A percentile compares a stretch with the other conserved stretches of the same genome.
These are phyloP conservation scores for Gymnosoma rotundatum DNA, from an alignment of 2,888 invertebrate genomes.

Conservation along the genomic window DNA sequence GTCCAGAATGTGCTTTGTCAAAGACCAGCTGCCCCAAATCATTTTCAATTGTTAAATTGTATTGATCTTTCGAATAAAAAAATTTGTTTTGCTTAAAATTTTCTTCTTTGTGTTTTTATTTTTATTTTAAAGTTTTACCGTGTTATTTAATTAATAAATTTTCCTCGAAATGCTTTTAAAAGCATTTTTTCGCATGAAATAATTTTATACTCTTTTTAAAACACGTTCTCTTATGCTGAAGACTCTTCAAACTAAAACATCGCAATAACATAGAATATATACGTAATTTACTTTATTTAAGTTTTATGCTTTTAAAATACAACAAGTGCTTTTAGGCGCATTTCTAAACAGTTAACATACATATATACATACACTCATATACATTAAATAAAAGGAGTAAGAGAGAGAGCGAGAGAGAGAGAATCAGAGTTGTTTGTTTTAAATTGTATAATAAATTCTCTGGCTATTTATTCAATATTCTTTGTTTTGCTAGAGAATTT, in stretches of 20 bases:
- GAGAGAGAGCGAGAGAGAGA: neutral
- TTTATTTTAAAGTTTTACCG: too few species aligned
- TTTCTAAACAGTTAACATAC: neutral
- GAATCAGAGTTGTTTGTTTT: slow-evolving; percentile 28
- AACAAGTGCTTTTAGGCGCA: slow-evolving; percentile 39
- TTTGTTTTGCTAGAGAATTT: slow-evolving; percentile 60
- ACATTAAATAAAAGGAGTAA: neutral
- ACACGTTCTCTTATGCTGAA: neutral
- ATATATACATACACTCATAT: neutral
- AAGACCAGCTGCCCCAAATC: too few species aligned
- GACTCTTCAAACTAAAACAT: neutral
- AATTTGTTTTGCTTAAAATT: too few species aligned
- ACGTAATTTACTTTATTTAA: neutral
- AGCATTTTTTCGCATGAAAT: too few species aligned
- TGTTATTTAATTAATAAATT: too few species aligned
- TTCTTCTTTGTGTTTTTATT: too few species aligned
- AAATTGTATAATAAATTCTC: neutral
- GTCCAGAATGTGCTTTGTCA: too few species aligned
- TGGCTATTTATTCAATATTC: slow-evolving; percentile 39
- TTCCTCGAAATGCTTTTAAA: too few species aligned
- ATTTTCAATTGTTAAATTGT: too few species aligned
- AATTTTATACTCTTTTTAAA: neutral
- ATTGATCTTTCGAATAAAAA: too few species aligned
- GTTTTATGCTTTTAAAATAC: neutral
- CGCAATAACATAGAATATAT: slow-evolving; percentile 2